Conservation (phyloP, 2,888 invertebrate genomes). For the Trilocha varians region DNA sequence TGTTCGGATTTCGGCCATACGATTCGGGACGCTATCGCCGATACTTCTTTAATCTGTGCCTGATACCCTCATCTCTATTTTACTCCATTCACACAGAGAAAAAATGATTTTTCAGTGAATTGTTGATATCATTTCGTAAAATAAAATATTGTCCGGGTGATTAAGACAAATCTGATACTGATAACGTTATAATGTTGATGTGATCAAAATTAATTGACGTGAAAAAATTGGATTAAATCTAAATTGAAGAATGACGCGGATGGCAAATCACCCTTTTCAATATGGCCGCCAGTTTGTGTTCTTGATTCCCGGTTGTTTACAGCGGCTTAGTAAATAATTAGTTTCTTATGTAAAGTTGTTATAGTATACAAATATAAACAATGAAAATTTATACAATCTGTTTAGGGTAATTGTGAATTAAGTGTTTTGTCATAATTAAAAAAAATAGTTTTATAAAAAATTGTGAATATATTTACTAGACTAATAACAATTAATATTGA, state of each 20-base stretch:
- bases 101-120: too few relatives aligned
- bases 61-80: too few relatives aligned
- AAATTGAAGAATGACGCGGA: conserved; percentile 17
- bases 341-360: background rate
- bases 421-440: background rate
- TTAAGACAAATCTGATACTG: background rate
- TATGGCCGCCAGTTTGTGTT: conserved; percentile 42
- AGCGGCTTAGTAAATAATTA: conserved; percentile 12
- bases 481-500: background rate
- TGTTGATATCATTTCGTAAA: background rate
- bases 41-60: too few relatives aligned
- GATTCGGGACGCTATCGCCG: too few relatives aligned
- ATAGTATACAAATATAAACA: background rate
- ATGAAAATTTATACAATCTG: background rate
- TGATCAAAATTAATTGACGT: conserved; percentile 13
- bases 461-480: background rate
- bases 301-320: conserved; percentile 33
- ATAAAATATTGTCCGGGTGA: background rate
- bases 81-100: too few relatives aligned
- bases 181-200: background rate
- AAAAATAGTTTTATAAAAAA: background rate
- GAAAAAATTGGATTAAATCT: conserved; percentile 12
- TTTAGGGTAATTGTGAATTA: background rate
- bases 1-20: too few relatives aligned
- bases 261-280: conserved; percentile 25